Base-by-base conservation (phyloP, 2,113 vertebrate genomes). In the Phyllostomus discolor region DNA sequence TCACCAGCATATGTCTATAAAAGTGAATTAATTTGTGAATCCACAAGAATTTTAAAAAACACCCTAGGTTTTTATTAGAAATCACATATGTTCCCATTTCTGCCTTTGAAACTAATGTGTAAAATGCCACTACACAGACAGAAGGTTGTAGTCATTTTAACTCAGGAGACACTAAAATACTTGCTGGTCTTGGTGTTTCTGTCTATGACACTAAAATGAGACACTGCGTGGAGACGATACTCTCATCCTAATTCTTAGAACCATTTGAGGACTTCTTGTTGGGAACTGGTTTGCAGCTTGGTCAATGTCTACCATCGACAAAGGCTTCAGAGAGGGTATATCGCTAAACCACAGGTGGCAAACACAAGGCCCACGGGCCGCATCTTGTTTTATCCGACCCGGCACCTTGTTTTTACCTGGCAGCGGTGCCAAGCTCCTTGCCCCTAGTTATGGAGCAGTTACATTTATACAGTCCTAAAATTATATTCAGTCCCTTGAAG, bases 11-110 rank as follows among this genome's bases (percentile, higher is more conserved):
- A 89, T 52, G 62, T 89, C 64, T 62, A 90, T 84, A 91, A 87
- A 81, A 79, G 54, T 84, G 59, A 96, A 75, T 86, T 89, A 50
- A 90, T 94, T 79, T 93, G 78, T 78, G 88, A 95, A 94, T 33
- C 28, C 24, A 69, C 57, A 78, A 59, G 72, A 52, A 38, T 62
- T 62, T 26, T 26, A 0, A 20, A 54, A 78, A 57, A 88, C 16
- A 48, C 31, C 9, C 78, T 75, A 9, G 54, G 17, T 52, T 94
- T 97, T 76, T 69, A 89, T 92, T 93, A 93, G 86, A 57, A 16
- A 84, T 67, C 79, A 62, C 90, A 91, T 94, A 83, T 96, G 31
- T 67, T 91, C 76, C 79, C 66, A 16, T 84, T 84, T 95, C 69
- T 72, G 54, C 70, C 76, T 88, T 87, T 83, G 70, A 96, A 91